phyloP scores from a whole-genome alignment of 2,797 vertebrate species.

The Mormyrus hasselquistii region DNA sequence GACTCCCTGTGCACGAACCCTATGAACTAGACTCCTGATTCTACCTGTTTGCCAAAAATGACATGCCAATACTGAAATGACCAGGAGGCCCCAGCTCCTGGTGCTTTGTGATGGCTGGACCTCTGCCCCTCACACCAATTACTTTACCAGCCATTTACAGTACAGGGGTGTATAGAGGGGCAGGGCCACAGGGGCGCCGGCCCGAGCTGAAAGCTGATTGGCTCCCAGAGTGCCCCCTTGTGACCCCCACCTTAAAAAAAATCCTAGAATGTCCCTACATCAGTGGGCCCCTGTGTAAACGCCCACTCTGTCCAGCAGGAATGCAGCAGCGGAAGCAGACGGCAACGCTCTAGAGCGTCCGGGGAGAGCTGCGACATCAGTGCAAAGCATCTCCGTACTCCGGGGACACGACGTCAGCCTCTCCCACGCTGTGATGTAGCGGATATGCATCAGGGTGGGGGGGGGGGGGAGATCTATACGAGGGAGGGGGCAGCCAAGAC shows the following conservation, averaged over 20 bases:
- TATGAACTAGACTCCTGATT: background rate
- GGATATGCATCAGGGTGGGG: background rate
- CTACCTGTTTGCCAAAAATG: slow-evolving; percentile 29
- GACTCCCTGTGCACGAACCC: background rate
- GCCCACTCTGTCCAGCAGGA: background rate
- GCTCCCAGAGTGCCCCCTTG: background rate
- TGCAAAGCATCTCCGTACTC: background rate
- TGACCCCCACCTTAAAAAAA: background rate
- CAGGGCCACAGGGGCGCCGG: background rate
- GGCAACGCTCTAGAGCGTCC: background rate
- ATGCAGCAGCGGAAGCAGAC: background rate
- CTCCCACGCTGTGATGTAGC: background rate
- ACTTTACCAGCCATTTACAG: background rate
- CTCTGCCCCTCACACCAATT: background rate
- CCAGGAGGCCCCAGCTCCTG: background rate
- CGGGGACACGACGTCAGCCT: background rate
- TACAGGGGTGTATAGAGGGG: background rate
- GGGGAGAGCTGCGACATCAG: background rate
- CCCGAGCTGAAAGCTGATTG: background rate
- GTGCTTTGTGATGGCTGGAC: background rate
- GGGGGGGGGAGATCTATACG: background rate
- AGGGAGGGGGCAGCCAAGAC: background rate
- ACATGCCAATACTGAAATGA: background rate
- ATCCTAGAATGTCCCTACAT: background rate
- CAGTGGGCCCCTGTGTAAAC: background rate